Percentiles rank a stretch among this genome's conserved stretches.
phyloP scores from a whole-genome alignment of 2,888 invertebrate species.

The Neoscelio sp. region DNA sequence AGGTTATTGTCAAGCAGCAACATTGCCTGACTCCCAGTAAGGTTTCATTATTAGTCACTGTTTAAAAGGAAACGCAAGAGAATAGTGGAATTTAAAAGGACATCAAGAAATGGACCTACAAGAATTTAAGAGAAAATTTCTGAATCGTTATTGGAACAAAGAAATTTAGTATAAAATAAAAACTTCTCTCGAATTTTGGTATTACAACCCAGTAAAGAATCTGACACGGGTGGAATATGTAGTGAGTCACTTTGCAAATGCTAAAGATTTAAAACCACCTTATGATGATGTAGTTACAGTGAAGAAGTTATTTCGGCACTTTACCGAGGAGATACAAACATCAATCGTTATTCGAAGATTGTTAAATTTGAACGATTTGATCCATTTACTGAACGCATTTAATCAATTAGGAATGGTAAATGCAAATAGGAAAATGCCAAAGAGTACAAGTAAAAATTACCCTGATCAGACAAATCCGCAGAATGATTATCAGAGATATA shows the following conservation, averaged over 20 bases:
- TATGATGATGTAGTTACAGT: background rate
- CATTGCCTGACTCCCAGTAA: background rate
- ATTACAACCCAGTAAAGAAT: background rate
- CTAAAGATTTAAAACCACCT: background rate
- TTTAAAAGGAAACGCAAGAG: conserved; percentile 1
- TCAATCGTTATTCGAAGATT: background rate
- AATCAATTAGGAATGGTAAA: background rate
- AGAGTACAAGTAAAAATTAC: background rate
- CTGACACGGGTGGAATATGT: background rate
- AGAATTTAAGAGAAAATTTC: background rate
- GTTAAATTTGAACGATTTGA: too few relatives aligned
- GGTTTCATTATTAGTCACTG: background rate
- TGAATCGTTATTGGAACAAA: background rate
- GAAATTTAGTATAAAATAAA: conserved; percentile 3
- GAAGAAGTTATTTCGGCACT: background rate
- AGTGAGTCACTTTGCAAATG: background rate
- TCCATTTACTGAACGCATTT: too few relatives aligned
- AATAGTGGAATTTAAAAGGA: background rate
- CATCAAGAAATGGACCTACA: background rate
- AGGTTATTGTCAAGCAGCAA: background rate
- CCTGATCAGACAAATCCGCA: background rate
- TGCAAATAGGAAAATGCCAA: background rate
- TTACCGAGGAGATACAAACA: background rate
- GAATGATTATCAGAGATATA: too few relatives aligned
- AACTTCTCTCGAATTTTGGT: background rate